These are phyloP conservation scores for Malurus elegans DNA, from an alignment of 2,113 vertebrate genomes.

Conservation along the genomic window DNA sequence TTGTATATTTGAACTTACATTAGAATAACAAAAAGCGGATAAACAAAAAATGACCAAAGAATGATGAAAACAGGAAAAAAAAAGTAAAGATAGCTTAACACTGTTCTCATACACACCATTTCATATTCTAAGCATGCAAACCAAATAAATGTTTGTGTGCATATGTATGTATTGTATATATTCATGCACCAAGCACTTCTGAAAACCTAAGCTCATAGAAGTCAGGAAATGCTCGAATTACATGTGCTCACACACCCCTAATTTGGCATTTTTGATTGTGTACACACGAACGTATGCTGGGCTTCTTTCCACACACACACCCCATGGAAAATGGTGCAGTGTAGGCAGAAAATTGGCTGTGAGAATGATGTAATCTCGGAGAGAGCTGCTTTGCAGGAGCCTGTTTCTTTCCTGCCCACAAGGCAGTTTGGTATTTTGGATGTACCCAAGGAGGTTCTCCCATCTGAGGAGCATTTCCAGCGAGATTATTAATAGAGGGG, in stretches of 20 bases:
- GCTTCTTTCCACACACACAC: not conserved
- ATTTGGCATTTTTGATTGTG: not conserved
- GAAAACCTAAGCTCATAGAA: not conserved
- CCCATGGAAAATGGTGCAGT: constrained; percentile 26
- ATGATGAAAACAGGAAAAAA: not conserved
- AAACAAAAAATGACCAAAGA: constrained; percentile 42
- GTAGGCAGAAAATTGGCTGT: constrained; percentile 39
- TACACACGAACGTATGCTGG: not conserved
- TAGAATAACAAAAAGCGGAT: constrained; percentile 4
- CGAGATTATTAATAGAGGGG: not conserved
- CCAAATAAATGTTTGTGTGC: not conserved
- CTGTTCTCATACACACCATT: not conserved
- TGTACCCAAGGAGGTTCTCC: constrained; percentile 43
- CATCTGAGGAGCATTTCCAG: not conserved
- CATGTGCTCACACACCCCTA: not conserved
- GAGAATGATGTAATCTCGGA: constrained; percentile 36
- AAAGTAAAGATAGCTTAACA: not conserved
- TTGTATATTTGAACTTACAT: constrained; percentile 8
- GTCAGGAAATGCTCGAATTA: not conserved
- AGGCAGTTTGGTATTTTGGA: constrained; percentile 45
- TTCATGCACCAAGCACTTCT: not conserved
- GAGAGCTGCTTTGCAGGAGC: constrained; percentile 26
- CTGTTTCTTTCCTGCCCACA: constrained; percentile 10
- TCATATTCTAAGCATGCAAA: constrained; percentile 8
- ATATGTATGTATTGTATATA: not conserved